A percentile compares a stretch with the other conserved stretches of the same genome.
phyloP scores from a whole-genome alignment of 2,113 vertebrate species.

The Callionymus lyra region DNA sequence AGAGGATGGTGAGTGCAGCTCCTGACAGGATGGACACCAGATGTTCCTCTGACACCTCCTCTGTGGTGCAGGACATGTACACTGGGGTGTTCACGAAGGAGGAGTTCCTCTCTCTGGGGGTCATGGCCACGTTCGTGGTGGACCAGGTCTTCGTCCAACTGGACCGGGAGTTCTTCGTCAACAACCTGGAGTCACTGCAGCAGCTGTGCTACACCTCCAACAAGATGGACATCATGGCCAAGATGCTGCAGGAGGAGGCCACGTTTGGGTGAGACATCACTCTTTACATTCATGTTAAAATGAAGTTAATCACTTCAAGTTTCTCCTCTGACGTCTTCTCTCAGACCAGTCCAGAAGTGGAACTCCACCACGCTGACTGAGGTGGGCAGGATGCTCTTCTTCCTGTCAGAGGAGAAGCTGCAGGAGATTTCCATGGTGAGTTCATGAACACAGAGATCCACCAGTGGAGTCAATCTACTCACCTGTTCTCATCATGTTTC shows the following conservation, averaged over 20 bases:
- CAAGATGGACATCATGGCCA: slow-evolving; percentile 57
- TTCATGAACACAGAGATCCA: background rate
- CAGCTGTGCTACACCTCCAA: slow-evolving; percentile 58
- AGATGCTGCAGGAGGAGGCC: slow-evolving; percentile 55
- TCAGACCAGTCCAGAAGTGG: slow-evolving; percentile 58
- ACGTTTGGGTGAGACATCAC: slow-evolving; percentile 51
- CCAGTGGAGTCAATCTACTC: background rate
- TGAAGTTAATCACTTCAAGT: no score
- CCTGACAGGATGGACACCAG: background rate
- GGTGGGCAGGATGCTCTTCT: slow-evolving; percentile 66
- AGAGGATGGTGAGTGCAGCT: slow-evolving; percentile 55
- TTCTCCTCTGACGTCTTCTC: slow-evolving; percentile 8
- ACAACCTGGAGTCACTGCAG: slow-evolving; percentile 52
- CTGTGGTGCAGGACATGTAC: slow-evolving; percentile 53
- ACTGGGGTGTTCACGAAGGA: slow-evolving; percentile 55
- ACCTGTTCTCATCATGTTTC: no score
- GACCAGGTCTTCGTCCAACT: slow-evolving; percentile 61
- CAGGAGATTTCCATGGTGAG: slow-evolving; percentile 59
- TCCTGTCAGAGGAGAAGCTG: slow-evolving; percentile 51
- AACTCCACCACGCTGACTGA: slow-evolving; percentile 54
- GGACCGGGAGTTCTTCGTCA: slow-evolving; percentile 55
- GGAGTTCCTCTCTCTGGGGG: slow-evolving; percentile 62
- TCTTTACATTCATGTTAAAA: background rate
- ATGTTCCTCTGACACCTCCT: background rate
- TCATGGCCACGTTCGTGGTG: slow-evolving; percentile 65